Percentiles rank a stretch among this genome's conserved stretches.
phyloP scores from a whole-genome alignment of 2,888 invertebrate species.

The Cacoxenus indagator region DNA sequence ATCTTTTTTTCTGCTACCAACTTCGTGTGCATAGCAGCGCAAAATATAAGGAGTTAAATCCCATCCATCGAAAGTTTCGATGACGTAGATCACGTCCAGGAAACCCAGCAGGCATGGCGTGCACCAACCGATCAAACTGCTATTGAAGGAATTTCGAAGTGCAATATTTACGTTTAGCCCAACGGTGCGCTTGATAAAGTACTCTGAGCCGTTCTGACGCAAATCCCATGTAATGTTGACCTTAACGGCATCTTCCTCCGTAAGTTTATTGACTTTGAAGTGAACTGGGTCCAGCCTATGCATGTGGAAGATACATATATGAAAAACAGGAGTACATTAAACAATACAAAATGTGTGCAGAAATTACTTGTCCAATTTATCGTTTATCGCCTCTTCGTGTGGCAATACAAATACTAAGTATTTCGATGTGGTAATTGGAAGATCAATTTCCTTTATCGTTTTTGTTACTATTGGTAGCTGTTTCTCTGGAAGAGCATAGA shows the following conservation, averaged over 20 bases:
- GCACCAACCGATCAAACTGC: constrained; percentile 49
- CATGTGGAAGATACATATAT: too few species aligned
- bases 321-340: too few species aligned
- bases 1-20: background rate
- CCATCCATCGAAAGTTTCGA: too few species aligned
- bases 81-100: background rate
- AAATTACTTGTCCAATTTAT: too few species aligned
- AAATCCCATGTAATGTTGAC: constrained; percentile 46
- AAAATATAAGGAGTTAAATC: background rate
- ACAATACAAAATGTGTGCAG: too few species aligned
- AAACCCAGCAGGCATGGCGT: background rate
- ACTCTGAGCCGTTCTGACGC: constrained; percentile 42
- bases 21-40: background rate
- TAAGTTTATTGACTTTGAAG: background rate
- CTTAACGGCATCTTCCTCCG: constrained; percentile 25
- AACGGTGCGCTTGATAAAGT: constrained; percentile 41
- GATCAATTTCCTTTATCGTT: constrained; percentile 27
- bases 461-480: constrained; percentile 34
- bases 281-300: background rate
- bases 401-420: background rate
- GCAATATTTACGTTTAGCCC: constrained; percentile 43
- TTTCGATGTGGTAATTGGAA: background rate
- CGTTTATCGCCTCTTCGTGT: background rate
- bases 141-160: constrained; percentile 35
- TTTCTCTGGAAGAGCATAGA: constrained; percentile 46